These are phyloP conservation scores for Batillaria attramentaria DNA, from an alignment of 1,140 invertebrate genomes.

Conservation along the genomic window DNA sequence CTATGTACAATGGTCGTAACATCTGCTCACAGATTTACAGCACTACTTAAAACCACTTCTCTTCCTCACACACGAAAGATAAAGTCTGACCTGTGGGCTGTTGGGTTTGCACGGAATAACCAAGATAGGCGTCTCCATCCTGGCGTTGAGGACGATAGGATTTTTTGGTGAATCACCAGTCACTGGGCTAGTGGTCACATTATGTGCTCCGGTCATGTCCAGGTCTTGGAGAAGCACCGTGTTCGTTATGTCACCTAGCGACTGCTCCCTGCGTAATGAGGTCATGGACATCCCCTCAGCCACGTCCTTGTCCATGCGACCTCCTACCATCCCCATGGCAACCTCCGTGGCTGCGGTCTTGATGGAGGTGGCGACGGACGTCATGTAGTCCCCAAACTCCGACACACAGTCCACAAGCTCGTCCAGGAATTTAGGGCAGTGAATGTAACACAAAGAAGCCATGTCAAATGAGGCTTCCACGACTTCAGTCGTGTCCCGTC, in stretches of 20 bases:
- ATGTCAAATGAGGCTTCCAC: slow-evolving; percentile 79
- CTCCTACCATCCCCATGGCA: slow-evolving; percentile 86
- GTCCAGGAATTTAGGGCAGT: slow-evolving; percentile 88
- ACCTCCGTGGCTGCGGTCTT: slow-evolving; percentile 93
- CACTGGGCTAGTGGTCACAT: not conserved
- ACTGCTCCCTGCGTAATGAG: slow-evolving; percentile 30
- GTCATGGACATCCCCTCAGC: not conserved
- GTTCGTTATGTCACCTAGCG: slow-evolving; percentile 42
- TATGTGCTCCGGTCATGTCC: not conserved
- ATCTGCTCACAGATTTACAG: too few relatives aligned
- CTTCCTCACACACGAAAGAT: too few relatives aligned
- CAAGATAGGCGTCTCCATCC: slow-evolving; percentile 91
- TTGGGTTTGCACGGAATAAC: slow-evolving; percentile 85
- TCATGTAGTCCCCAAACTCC: slow-evolving; percentile 80
- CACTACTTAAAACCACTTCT: too few relatives aligned
- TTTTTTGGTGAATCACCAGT: too few relatives aligned
- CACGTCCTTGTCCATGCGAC: slow-evolving; percentile 30
- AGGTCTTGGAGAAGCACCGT: slow-evolving; percentile 41
- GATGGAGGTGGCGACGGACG: slow-evolving; percentile 85
- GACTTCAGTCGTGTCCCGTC: slow-evolving; percentile 48
- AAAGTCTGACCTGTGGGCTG: slow-evolving; percentile 79
- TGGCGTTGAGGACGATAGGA: slow-evolving; percentile 76
- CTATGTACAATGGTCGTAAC: too few relatives aligned
- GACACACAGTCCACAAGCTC: slow-evolving; percentile 87
- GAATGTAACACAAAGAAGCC: slow-evolving; percentile 94